phyloP scores from a whole-genome alignment of 2,113 vertebrate genomes.

The Nycticorax nycticorax region DNA sequence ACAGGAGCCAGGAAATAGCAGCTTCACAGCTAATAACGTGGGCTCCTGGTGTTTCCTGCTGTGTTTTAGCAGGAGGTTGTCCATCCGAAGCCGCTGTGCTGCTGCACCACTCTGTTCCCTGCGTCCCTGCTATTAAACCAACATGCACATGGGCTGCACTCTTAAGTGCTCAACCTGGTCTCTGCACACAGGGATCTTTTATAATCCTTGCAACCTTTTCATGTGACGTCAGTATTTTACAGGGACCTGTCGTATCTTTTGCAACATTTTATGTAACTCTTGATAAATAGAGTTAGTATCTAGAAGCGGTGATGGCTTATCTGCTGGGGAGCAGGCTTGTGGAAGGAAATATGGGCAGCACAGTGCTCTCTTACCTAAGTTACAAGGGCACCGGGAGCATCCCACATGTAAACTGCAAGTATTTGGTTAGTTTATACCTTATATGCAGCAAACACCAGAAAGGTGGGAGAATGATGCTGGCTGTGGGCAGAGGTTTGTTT shows the following conservation, averaged over 20 bases:
- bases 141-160: background rate
- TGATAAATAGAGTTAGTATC: background rate
- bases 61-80: background rate
- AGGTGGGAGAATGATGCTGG: background rate
- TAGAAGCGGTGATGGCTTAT: background rate
- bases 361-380: background rate
- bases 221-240: background rate
- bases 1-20: background rate
- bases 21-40: background rate
- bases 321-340: background rate
- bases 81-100: background rate
- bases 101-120: accelerated
- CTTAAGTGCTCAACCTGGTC: background rate
- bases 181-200: background rate
- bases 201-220: background rate
- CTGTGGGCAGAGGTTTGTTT: background rate
- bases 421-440: background rate
- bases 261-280: background rate
- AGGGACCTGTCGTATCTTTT: background rate
- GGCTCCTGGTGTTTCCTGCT: background rate
- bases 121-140: accelerated
- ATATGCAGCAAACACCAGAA: background rate
- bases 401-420: background rate
- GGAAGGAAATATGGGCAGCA: background rate
- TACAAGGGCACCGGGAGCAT: background rate